A percentile compares a stretch with the other conserved stretches of the same genome.
These are phyloP conservation scores for Dysdera silvatica DNA, from an alignment of 1,140 invertebrate genomes.

Conservation along the genomic window DNA sequence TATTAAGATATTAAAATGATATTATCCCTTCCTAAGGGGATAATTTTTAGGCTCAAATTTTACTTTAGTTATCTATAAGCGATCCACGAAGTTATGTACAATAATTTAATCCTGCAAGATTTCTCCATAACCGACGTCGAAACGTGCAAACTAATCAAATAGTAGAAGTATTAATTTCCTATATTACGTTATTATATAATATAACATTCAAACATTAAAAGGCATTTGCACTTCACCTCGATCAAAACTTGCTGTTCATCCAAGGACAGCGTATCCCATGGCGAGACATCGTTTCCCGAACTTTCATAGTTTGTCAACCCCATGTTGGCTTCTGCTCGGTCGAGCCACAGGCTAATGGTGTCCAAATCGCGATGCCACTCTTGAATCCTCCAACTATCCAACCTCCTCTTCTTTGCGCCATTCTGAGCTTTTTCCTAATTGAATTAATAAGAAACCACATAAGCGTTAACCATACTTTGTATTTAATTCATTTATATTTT, in stretches of 20 bases:
- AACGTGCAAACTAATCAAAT: background rate
- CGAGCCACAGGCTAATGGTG: slow-evolving; percentile 52
- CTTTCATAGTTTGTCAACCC: slow-evolving; percentile 46
- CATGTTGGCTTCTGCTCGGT: slow-evolving; percentile 51
- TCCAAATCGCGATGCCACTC: slow-evolving; percentile 52
- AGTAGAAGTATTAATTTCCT: background rate
- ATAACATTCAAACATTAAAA: background rate
- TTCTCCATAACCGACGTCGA: too few relatives aligned
- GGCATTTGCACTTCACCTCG: slow-evolving; percentile 39
- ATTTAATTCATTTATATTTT: too few relatives aligned
- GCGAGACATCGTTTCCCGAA: slow-evolving; percentile 34
- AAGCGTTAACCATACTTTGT: too few relatives aligned
- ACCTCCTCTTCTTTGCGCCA: slow-evolving; percentile 43
- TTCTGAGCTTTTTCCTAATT: slow-evolving; percentile 23
- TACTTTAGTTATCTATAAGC: too few relatives aligned
- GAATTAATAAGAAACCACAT: too few relatives aligned
- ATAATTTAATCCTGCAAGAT: too few relatives aligned
- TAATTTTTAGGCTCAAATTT: too few relatives aligned
- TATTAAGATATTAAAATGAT: too few relatives aligned
- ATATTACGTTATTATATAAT: background rate
- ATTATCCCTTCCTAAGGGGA: too few relatives aligned
- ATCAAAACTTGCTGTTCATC: slow-evolving; percentile 55
- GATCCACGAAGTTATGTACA: too few relatives aligned
- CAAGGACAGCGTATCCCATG: slow-evolving; percentile 51
- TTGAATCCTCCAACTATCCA: slow-evolving; percentile 40